phyloP scores from a whole-genome alignment of 2,888 invertebrate genomes.

The Cryptosula pallasiana region DNA sequence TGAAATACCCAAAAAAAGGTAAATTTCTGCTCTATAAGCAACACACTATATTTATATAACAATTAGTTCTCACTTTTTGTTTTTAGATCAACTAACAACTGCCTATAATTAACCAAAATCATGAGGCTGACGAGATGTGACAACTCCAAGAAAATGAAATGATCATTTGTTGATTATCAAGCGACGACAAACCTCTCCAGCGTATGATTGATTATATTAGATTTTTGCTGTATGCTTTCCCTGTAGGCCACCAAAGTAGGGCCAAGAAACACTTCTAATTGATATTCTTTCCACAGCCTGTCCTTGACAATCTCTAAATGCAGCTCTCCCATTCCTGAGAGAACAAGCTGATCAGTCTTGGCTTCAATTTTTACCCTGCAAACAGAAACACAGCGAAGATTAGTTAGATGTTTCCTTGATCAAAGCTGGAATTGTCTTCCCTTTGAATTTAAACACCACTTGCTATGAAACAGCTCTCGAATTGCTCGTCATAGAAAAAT shows the following conservation, averaged over 20 bases:
- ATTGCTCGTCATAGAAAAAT: too few relatives aligned
- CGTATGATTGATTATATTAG: slow-evolving; percentile 2
- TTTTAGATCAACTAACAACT: neutral
- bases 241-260: slow-evolving; percentile 86
- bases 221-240: slow-evolving; percentile 59
- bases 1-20: too few relatives aligned
- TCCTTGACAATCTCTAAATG: slow-evolving; percentile 89
- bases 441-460: too few relatives aligned
- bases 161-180: too few relatives aligned
- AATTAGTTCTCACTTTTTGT: neutral
- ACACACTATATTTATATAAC: neutral
- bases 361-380: slow-evolving; percentile 66
- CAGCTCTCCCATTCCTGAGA: slow-evolving; percentile 89
- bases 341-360: slow-evolving; percentile 79
- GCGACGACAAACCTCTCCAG: neutral
- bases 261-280: slow-evolving; percentile 83
- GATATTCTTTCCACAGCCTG: slow-evolving; percentile 78
- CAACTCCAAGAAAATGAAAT: neutral
- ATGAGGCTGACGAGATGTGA: neutral
- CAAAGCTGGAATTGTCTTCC: too few relatives aligned
- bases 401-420: too few relatives aligned
- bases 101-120: too few relatives aligned
- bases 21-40: too few relatives aligned
- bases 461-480: too few relatives aligned
- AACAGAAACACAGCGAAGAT: too few relatives aligned